phyloP scores from a whole-genome alignment of 1,140 invertebrate genomes.

The Sinella curviseta region DNA sequence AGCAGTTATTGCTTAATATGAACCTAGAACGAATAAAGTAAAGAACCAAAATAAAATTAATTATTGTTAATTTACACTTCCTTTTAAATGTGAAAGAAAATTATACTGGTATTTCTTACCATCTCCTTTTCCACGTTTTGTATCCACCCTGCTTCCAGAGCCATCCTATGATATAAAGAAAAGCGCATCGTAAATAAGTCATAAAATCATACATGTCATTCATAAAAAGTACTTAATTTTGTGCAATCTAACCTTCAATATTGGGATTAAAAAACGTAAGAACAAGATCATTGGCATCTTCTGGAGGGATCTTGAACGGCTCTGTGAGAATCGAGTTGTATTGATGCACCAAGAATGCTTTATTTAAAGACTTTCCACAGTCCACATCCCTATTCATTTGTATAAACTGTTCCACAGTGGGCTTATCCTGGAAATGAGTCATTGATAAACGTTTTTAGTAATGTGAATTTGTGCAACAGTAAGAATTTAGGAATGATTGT shows the following conservation, averaged over 20 bases:
- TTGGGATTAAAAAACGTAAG: conserved; percentile 99
- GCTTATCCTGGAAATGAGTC: conserved; percentile 40
- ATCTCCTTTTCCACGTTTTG: conserved; percentile 96
- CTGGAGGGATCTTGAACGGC: conserved; percentile 94
- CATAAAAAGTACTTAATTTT: not conserved
- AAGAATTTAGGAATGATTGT: not conserved
- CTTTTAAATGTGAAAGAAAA: too few relatives aligned
- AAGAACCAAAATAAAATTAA: not conserved
- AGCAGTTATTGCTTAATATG: conserved; percentile 96
- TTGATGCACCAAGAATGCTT: conserved; percentile 56
- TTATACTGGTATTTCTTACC: too few relatives aligned
- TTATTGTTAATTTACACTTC: too few relatives aligned
- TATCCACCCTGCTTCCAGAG: conserved; percentile 88
- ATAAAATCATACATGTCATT: not conserved
- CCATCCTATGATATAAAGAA: conserved; percentile 70
- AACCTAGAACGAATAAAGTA: conserved; percentile 62
- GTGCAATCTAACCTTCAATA: conserved; percentile 66
- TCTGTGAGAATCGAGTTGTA: conserved; percentile 99
- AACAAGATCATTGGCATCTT: conserved; percentile 98
- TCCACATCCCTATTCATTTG: conserved; percentile 46
- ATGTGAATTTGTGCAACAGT: not conserved
- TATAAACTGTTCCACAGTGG: conserved; percentile 46
- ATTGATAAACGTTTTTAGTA: not conserved
- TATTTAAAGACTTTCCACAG: conserved; percentile 33
- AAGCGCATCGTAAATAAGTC: too few relatives aligned